phyloP scores from a whole-genome alignment of 2,888 invertebrate species.

The Podotricha telesiphe region DNA sequence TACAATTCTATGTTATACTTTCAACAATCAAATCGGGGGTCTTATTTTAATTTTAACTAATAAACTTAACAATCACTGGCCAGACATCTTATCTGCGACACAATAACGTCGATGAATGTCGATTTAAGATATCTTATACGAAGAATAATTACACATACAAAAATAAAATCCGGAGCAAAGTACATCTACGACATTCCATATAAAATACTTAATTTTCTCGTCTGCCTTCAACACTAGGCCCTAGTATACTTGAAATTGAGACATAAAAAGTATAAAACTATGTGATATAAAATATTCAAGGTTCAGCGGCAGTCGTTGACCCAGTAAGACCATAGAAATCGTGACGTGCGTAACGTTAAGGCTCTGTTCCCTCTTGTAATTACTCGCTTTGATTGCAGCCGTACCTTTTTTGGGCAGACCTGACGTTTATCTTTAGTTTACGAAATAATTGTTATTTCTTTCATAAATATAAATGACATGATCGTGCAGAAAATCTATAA shows the following conservation, averaged over 20 bases:
- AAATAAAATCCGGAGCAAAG: neutral
- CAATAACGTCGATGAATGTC: neutral
- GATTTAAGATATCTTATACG: neutral
- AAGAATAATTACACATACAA: neutral
- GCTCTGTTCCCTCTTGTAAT: slow-evolving; percentile 49
- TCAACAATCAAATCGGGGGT: too few species aligned
- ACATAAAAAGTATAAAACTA: slow-evolving; percentile 46
- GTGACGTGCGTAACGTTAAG: slow-evolving; percentile 57
- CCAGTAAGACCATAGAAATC: slow-evolving; percentile 60
- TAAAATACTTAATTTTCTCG: slow-evolving; percentile 15
- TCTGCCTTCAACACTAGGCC: slow-evolving; percentile 21
- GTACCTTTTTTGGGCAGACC: slow-evolving; percentile 39
- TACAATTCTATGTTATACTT: too few species aligned
- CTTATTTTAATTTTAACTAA: too few species aligned
- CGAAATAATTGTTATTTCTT: slow-evolving; percentile 34
- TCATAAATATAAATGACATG: slow-evolving; percentile 18
- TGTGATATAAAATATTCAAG: slow-evolving; percentile 54
- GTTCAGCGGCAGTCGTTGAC: slow-evolving; percentile 59
- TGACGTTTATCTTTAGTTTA: slow-evolving; percentile 32
- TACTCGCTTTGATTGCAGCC: slow-evolving; percentile 40
- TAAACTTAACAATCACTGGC: too few species aligned
- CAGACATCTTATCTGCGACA: neutral
- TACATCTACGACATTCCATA: slow-evolving; percentile 7
- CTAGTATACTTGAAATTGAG: slow-evolving; percentile 31
- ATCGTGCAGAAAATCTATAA: slow-evolving; percentile 16